Conservation (phyloP, 2,888 invertebrate species). For the Chymomyza caudatula region DNA sequence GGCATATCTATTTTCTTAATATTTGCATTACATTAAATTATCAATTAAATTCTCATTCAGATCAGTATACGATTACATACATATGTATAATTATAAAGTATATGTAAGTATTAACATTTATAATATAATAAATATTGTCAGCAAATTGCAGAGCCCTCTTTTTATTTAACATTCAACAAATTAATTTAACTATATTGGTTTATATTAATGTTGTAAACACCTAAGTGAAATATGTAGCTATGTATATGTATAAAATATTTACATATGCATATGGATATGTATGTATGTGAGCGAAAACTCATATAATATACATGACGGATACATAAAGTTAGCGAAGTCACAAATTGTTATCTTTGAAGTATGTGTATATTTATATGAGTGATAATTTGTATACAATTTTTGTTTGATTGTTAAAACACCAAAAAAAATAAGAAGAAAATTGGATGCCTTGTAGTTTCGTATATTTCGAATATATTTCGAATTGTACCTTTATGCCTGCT, state of each 20-base stretch:
- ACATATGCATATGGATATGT: neutral
- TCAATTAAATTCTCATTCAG: neutral
- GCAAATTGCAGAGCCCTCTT: neutral
- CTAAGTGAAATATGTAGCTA: neutral
- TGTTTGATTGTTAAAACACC: no score
- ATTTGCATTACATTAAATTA: neutral
- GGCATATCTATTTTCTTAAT: neutral
- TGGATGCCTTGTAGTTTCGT: no score
- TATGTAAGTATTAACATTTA: neutral
- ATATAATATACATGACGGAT: neutral
- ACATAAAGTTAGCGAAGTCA: neutral
- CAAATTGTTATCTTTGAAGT: neutral
- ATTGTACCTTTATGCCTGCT: no score
- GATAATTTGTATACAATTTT: neutral
- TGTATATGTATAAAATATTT: constrained; percentile 1
- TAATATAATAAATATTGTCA: neutral
- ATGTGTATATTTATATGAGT: neutral
- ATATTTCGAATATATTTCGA: no score
- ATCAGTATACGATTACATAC: neutral
- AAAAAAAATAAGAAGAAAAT: no score
- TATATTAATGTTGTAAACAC: neutral
- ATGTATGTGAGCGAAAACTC: neutral
- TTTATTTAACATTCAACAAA: neutral
- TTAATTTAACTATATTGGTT: neutral
- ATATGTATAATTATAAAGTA: neutral